Percentiles rank a stretch among this genome's conserved stretches.
Evolutionary conservation across 2,888 invertebrate species (phyloP).

Genomic region (Serripes groenlandicus): DNA sequence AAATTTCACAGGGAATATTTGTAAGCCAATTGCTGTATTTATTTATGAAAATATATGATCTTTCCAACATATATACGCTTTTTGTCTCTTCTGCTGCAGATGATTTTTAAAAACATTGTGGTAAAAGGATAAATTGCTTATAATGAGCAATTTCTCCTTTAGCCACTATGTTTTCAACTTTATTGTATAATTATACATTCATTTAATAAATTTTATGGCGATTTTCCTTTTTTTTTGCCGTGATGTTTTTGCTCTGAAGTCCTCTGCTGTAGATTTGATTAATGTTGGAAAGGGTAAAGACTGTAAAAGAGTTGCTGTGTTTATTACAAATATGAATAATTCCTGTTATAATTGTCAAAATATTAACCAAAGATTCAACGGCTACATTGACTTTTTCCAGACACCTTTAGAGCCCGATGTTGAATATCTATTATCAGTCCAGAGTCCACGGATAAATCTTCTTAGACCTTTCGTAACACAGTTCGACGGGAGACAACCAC

Average conservation of each 20-base stretch:
- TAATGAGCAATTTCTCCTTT: constrained; percentile 11
- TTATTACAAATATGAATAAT: no score
- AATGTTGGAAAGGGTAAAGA: no score
- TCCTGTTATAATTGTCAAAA: no score
- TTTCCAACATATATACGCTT: not conserved
- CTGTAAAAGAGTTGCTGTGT: no score
- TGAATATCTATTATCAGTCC: constrained; percentile 55
- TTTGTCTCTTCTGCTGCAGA: not conserved
- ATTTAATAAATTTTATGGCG: no score
- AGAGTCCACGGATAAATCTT: constrained; percentile 48
- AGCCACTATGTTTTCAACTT: not conserved
- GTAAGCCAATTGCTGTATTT: no score
- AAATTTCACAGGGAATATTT: no score
- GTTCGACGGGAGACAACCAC: constrained; percentile 17
- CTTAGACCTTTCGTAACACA: constrained; percentile 18
- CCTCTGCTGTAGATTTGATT: no score
- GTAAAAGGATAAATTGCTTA: not conserved
- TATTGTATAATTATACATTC: no score
- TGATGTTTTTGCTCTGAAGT: no score
- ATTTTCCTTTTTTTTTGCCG: no score
- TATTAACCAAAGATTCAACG: not conserved
- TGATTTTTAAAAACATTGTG: not conserved
- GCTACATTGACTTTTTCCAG: constrained; percentile 26
- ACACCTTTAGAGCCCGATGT: constrained; percentile 51
- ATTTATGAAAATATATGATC: no score